These are phyloP conservation scores for Phorcus lineatus DNA, from an alignment of 2,888 invertebrate species.

Conservation along the genomic window DNA sequence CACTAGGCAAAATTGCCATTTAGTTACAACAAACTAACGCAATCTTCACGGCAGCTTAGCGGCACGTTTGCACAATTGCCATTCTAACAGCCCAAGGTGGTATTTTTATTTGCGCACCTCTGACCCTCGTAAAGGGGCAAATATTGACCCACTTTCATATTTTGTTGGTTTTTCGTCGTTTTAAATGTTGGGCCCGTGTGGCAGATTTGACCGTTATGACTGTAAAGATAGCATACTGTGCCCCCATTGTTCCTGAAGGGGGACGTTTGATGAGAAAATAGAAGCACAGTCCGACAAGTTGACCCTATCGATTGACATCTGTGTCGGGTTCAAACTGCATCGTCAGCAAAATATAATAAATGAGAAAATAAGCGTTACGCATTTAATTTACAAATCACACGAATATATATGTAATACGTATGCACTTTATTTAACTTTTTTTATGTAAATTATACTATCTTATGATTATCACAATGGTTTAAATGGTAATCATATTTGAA, in stretches of 20 bases:
- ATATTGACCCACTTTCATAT: not conserved
- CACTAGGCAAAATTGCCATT: not conserved
- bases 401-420: no score
- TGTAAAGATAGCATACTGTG: not conserved
- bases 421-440: no score
- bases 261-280: not conserved
- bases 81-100: not conserved
- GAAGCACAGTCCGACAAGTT: not conserved
- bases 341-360: not conserved
- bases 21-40: not conserved
- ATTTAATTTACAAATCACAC: no score
- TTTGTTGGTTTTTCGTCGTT: not conserved
- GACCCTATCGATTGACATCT: not conserved
- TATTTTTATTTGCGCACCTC: conserved; percentile 13
- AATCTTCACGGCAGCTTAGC: not conserved
- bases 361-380: no score
- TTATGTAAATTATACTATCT: no score
- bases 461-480: no score
- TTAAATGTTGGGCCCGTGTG: not conserved
- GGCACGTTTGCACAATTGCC: conserved; percentile 6
- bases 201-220: not conserved
- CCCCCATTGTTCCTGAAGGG: not conserved
- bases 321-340: not conserved
- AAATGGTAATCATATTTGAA: no score
- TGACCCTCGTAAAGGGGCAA: not conserved